Percentiles rank a stretch among this genome's conserved stretches.
Evolutionary conservation across 2,113 vertebrate species (phyloP).

Genomic region (Periophthalmus modestus): DNA sequence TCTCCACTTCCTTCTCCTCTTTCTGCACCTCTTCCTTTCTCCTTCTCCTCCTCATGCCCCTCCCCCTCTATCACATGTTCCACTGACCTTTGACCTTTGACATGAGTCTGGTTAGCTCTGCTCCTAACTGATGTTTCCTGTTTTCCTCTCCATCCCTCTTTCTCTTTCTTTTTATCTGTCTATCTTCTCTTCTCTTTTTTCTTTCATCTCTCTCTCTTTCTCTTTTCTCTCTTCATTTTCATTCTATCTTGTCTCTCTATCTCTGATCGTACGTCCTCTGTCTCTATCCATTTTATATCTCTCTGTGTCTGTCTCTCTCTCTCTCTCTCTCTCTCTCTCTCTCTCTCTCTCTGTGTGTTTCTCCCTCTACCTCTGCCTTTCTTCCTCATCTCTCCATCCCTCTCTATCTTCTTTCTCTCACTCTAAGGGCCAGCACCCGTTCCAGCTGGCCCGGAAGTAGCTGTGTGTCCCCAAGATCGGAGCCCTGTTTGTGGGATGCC

Average conservation of each 20-base stretch:
- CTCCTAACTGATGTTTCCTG: too few relatives aligned
- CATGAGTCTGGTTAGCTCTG: too few relatives aligned
- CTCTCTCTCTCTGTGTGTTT: background rate
- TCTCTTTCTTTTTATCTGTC: background rate
- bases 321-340: background rate
- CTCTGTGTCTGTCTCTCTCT: too few relatives aligned
- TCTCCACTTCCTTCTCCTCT: background rate
- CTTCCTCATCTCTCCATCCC: background rate
- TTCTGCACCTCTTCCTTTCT: too few relatives aligned
- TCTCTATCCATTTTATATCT: too few relatives aligned
- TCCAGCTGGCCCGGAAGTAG: slow-evolving; percentile 1
- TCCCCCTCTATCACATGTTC: too few relatives aligned
- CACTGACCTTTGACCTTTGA: too few relatives aligned
- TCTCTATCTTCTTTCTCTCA: background rate
- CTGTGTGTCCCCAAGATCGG: background rate
- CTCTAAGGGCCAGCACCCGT: background rate
- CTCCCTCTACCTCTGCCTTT: background rate
- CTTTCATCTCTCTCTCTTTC: too few relatives aligned
- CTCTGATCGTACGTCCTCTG: background rate
- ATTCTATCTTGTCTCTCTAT: background rate
- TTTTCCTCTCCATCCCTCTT: background rate
- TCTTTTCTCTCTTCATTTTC: background rate
- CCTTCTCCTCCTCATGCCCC: too few relatives aligned
- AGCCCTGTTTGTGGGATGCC: background rate
- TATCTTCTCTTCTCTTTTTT: too few relatives aligned